Conservation (phyloP, 2,888 invertebrate species). For the Petrolisthes manimaculis region DNA sequence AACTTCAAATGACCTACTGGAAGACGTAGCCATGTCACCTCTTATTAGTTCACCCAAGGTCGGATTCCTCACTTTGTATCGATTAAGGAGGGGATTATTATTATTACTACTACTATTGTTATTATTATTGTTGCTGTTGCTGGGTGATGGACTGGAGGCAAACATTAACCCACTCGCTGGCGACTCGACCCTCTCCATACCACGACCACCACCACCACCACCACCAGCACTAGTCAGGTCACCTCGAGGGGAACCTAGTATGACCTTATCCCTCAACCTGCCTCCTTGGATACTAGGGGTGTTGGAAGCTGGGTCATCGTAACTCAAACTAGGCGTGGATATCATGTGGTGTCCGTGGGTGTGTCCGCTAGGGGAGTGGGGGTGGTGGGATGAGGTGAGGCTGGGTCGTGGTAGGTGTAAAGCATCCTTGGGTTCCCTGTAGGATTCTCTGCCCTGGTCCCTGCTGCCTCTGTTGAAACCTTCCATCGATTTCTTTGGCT, state of each 20-base stretch:
- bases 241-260: background rate
- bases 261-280: background rate
- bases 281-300: background rate
- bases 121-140: background rate
- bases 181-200: background rate
- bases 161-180: background rate
- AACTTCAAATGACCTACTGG: constrained; percentile 30
- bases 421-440: constrained; percentile 41
- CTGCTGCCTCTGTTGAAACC: constrained; percentile 5
- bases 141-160: constrained; percentile 1
- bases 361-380: background rate
- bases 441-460: constrained; percentile 27
- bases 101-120: too few relatives aligned
- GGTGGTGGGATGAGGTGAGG: constrained; percentile 15
- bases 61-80: constrained; percentile 15
- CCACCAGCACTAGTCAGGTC: background rate
- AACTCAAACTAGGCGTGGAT: background rate
- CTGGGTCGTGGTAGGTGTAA: constrained; percentile 43
- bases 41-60: constrained; percentile 44
- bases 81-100: background rate
- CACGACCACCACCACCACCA: background rate
- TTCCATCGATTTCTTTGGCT: background rate
- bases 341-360: too few relatives aligned
- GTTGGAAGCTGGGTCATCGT: constrained; percentile 23
- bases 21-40: constrained; percentile 34